Conservation (phyloP, 2,888 invertebrate species). For the Ypsolopha sequella region DNA sequence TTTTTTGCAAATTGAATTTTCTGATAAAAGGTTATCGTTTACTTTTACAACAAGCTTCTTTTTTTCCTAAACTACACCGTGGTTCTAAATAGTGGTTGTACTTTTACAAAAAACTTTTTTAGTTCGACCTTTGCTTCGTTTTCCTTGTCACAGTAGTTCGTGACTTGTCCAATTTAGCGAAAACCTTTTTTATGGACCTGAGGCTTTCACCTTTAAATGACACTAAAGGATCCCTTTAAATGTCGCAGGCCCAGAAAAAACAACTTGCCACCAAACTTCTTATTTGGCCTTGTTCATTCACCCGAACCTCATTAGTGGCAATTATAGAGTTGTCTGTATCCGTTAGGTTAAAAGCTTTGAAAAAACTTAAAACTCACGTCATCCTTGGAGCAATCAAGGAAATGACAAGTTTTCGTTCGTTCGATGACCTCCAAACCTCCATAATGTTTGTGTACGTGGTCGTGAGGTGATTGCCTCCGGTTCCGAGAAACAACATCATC, state of each 20-base stretch:
- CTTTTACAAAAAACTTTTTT: too few species aligned
- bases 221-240: slow-evolving; percentile 16
- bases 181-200: slow-evolving; percentile 14
- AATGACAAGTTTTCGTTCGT: slow-evolving; percentile 1
- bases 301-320: neutral
- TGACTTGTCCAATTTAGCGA: slow-evolving; percentile 20
- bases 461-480: slow-evolving; percentile 31
- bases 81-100: too few species aligned
- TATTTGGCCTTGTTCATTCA: neutral
- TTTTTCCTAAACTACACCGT: too few species aligned
- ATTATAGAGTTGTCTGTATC: neutral
- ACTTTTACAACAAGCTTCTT: too few species aligned
- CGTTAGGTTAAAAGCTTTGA: neutral
- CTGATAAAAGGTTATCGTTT: too few species aligned
- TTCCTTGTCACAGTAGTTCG: slow-evolving; percentile 5
- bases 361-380: neutral
- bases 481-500: slow-evolving; percentile 28
- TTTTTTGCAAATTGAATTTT: too few species aligned
- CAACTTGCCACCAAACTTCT: slow-evolving; percentile 10
- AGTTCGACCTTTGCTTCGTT: too few species aligned
- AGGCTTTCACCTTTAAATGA: slow-evolving; percentile 34
- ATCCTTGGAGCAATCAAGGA: neutral
- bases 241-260: slow-evolving; percentile 9
- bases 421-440: neutral
- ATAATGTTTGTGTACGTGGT: neutral